Base-by-base conservation (phyloP, 2,888 invertebrate species). In the Xylophagus ater region DNA sequence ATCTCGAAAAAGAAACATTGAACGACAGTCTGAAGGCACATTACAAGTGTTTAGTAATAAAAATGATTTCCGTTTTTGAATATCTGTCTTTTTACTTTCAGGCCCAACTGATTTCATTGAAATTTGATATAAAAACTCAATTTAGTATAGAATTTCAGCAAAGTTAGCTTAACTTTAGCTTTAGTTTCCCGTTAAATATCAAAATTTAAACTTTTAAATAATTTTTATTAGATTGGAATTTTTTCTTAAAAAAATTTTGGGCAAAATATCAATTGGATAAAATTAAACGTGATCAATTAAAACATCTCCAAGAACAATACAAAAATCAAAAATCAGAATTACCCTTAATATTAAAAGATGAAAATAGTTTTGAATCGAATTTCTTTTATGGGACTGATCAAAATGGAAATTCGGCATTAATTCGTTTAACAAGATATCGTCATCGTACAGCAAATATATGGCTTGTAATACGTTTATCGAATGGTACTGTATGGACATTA, bases 391-490 rank as follows among this genome's bases (percentile, higher is more conserved):
- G 74, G 1, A 57, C 67, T 1, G 71, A 75, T 33, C 64, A 71
- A 6, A 68, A 74, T 12, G 77, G 76, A 1, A 69, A 73, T 33
- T 63, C 67, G 1, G 15, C 81, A 1, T 57, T 71, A 6, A 47
- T 78, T 10, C 67, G 67, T 40, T 60, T 80, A 32, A 68, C 69
- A 7, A 68, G 73, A 44, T 57, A 69, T 30, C 59, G 64, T 19
- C 67, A 68, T 40, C 58, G 71, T 15, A 49, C 68, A n/a, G 64
- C 65, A 1, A 79, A 81, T 60, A 58, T 74, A 1, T 68, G 68
- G 45, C 53, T 82, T 2, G 61, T 69, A 40, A 55, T 81, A 12
- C 44, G 54, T 15, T 46, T 68, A 8, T 48, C 53, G 4, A 58
- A 69, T 47, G 70, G 69, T 6, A 59, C 59, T 19, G 50, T 56